Evolutionary conservation across 2,797 vertebrate genomes (phyloP), one percentile per base, ranked within the genome.

Genomic region (Enteromius fasciolatus): DNA sequence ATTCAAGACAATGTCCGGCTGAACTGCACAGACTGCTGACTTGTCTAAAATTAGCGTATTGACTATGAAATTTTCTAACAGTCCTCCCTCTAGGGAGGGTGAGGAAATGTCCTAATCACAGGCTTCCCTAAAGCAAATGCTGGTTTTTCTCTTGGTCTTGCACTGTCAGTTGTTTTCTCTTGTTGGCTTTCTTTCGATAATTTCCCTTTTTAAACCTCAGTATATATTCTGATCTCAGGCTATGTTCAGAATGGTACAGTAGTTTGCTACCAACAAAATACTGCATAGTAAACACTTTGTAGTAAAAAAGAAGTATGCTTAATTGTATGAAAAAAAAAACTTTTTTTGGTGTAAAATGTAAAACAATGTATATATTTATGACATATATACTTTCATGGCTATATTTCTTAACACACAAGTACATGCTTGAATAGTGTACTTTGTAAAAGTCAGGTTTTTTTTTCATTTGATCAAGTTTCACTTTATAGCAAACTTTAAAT

Each of bases 101-200:
- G 31, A 85, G 59, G 33, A 82, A 50, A 63, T 82, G 52, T 61
- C 31, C 44, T 52, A 81, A 81, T 81, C 80, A 66, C 75, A 78
- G 75, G 44, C 15, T 72, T 77, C 78, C 68, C 44, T 69, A 78
- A 66, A 66, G 44, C 89, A 87, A 87, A 50, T 79, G 84, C 73
- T 81, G 57, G 0, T 61, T 80, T 80, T 80, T 61, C 52, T 46
- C 25, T 80, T 46, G 54, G 36, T 81, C 69, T 39, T 63, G 12
- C 20, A 39, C 67, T 59, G 67, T 59, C 39, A 72, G 52, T 80
- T 66, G 31, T 74, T 66, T 74, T 64, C 28, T 39, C 46, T 75
- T 50, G 41, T 50, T 72, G 68, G 41, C 28, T 72, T 81, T 73
- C 68, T 73, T 48, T 61, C 28, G 4, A 25, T 73, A n/a, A 39